Percentiles rank a stretch among this genome's conserved stretches.
phyloP scores from a whole-genome alignment of 2,797 vertebrate species.

The Manis crassicaudata region DNA sequence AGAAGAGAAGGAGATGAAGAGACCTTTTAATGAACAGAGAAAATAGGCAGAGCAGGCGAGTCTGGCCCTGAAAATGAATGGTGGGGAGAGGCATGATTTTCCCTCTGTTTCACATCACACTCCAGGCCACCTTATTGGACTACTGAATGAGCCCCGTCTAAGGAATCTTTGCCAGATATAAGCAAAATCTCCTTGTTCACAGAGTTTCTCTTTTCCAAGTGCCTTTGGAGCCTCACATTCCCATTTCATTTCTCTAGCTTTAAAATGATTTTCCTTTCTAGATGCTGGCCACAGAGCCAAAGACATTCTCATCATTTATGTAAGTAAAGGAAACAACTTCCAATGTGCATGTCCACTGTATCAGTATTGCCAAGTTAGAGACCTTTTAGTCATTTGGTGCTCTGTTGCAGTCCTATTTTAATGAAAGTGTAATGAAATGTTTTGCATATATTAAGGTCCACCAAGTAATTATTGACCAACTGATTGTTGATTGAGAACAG shows the following conservation, averaged over 20 bases:
- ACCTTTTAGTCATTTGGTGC: not conserved
- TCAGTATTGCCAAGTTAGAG: not conserved
- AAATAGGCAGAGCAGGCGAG: conserved; percentile 31
- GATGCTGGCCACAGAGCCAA: not conserved
- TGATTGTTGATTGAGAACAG: not conserved
- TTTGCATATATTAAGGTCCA: not conserved
- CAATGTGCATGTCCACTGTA: not conserved
- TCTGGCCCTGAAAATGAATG: not conserved
- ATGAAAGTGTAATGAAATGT: not conserved
- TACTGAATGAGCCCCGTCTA: not conserved
- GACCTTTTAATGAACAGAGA: not conserved
- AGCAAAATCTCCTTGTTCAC: not conserved
- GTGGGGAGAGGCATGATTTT: not conserved
- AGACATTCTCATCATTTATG: not conserved
- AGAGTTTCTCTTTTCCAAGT: not conserved
- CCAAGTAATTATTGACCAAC: not conserved
- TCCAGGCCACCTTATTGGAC: not conserved
- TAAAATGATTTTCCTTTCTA: conserved; percentile 3
- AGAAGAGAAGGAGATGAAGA: conserved; percentile 48
- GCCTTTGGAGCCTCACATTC: not conserved
- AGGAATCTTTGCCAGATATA: not conserved
- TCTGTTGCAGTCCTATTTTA: not conserved
- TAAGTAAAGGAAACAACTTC: not conserved
- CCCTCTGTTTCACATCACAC: not conserved
- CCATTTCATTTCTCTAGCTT: not conserved